A percentile compares a stretch with the other conserved stretches of the same genome.
Conservation (phyloP, 2,113 vertebrate species). For the Phocoena phocoena region DNA sequence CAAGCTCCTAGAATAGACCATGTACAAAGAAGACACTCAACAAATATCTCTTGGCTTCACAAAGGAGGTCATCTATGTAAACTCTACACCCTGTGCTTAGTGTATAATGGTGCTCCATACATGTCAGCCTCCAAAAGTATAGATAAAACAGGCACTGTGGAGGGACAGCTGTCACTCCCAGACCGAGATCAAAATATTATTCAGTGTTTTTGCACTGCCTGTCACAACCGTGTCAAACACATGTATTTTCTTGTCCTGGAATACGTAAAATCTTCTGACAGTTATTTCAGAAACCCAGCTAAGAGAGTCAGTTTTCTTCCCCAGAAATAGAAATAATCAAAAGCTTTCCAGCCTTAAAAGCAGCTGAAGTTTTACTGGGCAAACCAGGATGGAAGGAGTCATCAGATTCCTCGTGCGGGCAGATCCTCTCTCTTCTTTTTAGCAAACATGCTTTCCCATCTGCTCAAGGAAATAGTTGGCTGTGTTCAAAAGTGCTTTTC, state of each 20-base stretch:
- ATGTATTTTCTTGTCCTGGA: conserved; percentile 9
- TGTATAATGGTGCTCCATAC: neutral
- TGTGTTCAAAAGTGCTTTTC: conserved; percentile 51
- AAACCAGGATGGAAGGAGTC: conserved; percentile 36
- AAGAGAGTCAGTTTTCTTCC: conserved; percentile 50
- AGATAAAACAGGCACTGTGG: neutral
- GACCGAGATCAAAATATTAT: conserved; percentile 19
- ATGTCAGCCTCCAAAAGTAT: neutral
- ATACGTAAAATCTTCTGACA: neutral
- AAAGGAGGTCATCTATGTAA: neutral
- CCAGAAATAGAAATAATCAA: conserved; percentile 63
- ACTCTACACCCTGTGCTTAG: neutral
- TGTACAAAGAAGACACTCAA: neutral
- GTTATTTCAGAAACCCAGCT: conserved; percentile 17
- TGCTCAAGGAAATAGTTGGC: conserved; percentile 38
- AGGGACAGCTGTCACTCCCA: neutral
- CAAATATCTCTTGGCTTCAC: neutral
- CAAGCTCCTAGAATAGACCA: neutral
- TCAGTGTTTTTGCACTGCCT: conserved; percentile 11
- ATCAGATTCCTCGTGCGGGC: neutral
- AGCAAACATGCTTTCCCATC: neutral
- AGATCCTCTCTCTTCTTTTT: neutral
- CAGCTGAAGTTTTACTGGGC: conserved; percentile 57
- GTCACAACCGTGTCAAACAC: neutral
- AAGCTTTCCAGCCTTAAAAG: conserved; percentile 32